These are phyloP conservation scores for Pterobdella sp. DNA, from an alignment of 2,888 invertebrate genomes.

Conservation along the genomic window DNA sequence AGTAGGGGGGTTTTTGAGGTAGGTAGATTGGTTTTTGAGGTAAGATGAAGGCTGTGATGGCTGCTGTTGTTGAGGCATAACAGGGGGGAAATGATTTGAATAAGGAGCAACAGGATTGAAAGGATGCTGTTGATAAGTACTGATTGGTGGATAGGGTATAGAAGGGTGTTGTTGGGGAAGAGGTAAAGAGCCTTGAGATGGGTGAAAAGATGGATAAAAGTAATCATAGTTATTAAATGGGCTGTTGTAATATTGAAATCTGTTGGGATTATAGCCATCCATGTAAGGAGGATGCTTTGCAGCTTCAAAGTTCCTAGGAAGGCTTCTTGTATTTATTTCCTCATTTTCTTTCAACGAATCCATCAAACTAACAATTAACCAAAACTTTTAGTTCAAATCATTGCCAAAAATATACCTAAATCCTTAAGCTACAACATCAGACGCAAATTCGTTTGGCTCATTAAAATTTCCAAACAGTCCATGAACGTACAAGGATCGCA, in stretches of 20 bases:
- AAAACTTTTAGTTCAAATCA: conserved; percentile 6
- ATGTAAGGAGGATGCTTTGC: neutral
- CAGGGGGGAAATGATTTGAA: conserved; percentile 1
- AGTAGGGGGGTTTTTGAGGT: conserved; percentile 6
- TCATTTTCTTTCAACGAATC: neutral
- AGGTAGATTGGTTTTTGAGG: conserved; percentile 5
- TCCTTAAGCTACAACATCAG: no score
- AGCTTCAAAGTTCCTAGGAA: neutral
- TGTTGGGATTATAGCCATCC: conserved; percentile 7
- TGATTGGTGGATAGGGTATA: neutral
- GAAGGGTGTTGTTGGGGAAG: conserved; percentile 12
- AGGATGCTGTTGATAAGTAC: conserved; percentile 20
- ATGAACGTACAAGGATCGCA: no score
- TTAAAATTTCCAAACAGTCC: no score
- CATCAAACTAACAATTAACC: neutral
- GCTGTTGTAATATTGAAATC: conserved; percentile 12
- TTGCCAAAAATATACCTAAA: no score
- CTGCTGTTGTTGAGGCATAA: conserved; percentile 12
- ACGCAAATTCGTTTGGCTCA: no score
- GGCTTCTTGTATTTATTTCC: neutral
- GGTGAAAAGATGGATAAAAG: conserved; percentile 21
- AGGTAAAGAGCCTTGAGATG: neutral
- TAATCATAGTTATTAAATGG: conserved; percentile 15
- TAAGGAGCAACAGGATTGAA: neutral
- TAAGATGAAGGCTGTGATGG: conserved; percentile 12